Percentiles rank a stretch among this genome's conserved stretches.
phyloP scores from a whole-genome alignment of 2,888 invertebrate genomes.

The Noctua janthina region DNA sequence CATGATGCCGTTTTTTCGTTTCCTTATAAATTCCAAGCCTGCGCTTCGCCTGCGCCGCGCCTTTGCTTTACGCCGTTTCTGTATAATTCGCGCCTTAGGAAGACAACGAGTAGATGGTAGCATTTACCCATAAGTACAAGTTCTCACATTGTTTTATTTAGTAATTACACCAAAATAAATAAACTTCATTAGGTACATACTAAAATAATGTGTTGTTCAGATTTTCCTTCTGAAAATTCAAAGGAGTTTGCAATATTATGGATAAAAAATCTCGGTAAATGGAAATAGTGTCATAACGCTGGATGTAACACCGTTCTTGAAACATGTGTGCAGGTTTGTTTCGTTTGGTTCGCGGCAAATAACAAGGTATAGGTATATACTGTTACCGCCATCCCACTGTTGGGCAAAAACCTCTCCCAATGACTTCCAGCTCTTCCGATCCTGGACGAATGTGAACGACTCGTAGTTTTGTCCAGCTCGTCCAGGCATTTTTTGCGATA shows the following conservation, averaged over 20 bases:
- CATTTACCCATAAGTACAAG: neutral
- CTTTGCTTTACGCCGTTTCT: no score
- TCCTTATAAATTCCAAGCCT: no score
- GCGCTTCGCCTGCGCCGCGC: no score
- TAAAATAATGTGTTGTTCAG: constrained; percentile 4
- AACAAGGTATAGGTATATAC: neutral
- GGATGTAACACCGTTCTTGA: neutral
- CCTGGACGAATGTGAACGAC: neutral
- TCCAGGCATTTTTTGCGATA: neutral
- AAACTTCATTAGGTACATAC: neutral
- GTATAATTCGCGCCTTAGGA: no score
- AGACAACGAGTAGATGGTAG: no score
- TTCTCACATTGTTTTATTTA: neutral
- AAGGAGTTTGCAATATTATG: neutral
- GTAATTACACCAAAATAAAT: neutral
- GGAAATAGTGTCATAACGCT: neutral
- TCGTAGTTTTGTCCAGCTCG: neutral
- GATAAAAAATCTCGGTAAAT: constrained; percentile 5
- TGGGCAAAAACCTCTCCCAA: neutral
- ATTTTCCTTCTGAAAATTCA: neutral
- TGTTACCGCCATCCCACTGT: neutral
- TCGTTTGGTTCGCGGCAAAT: neutral
- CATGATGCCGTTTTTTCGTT: no score
- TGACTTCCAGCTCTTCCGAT: neutral
- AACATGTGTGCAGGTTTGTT: neutral